These are phyloP conservation scores for Drosophila lowei DNA, from an alignment of 1,140 invertebrate genomes.

Conservation along the genomic window DNA sequence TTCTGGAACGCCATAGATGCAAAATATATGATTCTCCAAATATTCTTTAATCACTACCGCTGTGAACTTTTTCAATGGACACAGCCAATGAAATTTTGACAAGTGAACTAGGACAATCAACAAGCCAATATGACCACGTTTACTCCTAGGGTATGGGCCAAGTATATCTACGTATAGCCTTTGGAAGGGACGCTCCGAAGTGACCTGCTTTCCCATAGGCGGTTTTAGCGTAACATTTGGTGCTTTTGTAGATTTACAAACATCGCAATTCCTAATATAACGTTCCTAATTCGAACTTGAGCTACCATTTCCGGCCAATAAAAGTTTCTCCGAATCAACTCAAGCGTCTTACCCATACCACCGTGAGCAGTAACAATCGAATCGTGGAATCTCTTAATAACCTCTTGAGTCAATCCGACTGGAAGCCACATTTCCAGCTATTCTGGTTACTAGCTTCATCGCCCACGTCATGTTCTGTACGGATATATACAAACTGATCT, in stretches of 20 bases:
- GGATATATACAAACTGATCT: neutral
- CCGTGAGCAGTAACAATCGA: too few species aligned
- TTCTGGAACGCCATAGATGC: neutral
- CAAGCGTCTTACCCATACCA: too few species aligned
- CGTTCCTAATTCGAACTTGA: too few species aligned
- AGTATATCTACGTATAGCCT: neutral
- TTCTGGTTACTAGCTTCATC: neutral
- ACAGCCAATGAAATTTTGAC: slow-evolving; percentile 1
- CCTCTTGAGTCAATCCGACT: neutral
- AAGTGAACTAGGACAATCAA: slow-evolving; percentile 7
- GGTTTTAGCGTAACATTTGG: slow-evolving; percentile 1
- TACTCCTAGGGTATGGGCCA: slow-evolving; percentile 2
- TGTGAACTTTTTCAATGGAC: neutral
- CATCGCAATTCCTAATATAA: neutral
- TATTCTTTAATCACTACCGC: neutral
- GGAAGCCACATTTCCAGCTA: slow-evolving; percentile 11
- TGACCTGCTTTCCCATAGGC: neutral
- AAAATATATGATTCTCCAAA: neutral
- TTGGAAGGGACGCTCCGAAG: neutral
- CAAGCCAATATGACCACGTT: neutral
- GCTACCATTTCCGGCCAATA: too few species aligned
- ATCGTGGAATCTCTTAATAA: neutral
- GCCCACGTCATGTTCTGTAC: neutral
- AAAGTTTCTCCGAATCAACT: too few species aligned
- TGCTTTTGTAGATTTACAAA: slow-evolving; percentile 4